phyloP scores from a whole-genome alignment of 92 coral and sea anemone genomes.

The Isaurus tuberculatus region DNA sequence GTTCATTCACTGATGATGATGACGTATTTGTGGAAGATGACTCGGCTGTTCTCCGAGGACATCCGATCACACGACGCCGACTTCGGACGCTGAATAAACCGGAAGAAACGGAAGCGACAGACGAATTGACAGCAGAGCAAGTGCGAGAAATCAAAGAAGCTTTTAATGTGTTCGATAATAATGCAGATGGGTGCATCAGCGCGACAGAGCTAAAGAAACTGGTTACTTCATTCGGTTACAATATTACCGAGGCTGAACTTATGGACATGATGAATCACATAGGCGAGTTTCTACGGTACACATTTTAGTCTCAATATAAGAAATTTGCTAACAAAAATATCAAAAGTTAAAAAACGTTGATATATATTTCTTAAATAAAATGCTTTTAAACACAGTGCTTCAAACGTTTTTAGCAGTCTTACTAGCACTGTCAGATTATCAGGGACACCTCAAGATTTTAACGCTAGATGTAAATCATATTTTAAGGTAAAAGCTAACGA shows the following conservation, averaged over 20 bases:
- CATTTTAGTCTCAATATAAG: not conserved
- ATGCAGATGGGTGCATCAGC: conserved; percentile 95
- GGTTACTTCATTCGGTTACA: conserved; percentile 93
- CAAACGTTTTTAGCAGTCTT: too few species aligned
- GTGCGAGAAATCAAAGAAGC: conserved; percentile 93
- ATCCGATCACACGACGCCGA: conserved; percentile 32
- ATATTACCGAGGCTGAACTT: conserved; percentile 97
- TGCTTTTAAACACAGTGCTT: too few species aligned
- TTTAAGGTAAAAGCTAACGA: too few species aligned
- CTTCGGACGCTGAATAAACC: not conserved
- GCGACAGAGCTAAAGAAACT: conserved; percentile 91
- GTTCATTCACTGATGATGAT: conserved; percentile 46
- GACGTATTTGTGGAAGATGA: conserved; percentile 41
- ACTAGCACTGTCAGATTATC: too few species aligned
- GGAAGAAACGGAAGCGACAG: conserved; percentile 4
- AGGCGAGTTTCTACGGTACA: conserved; percentile 54
- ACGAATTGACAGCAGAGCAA: conserved; percentile 40
- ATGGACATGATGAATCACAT: conserved; percentile 99
- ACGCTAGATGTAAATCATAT: too few species aligned
- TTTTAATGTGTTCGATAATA: conserved; percentile 87
- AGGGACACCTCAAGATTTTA: too few species aligned
- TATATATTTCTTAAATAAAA: too few species aligned
- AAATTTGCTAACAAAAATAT: too few species aligned
- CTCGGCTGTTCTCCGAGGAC: not conserved
- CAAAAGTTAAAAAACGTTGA: too few species aligned